These are phyloP conservation scores for Parnassius orleans DNA, from an alignment of 2,888 invertebrate genomes.

Conservation along the genomic window DNA sequence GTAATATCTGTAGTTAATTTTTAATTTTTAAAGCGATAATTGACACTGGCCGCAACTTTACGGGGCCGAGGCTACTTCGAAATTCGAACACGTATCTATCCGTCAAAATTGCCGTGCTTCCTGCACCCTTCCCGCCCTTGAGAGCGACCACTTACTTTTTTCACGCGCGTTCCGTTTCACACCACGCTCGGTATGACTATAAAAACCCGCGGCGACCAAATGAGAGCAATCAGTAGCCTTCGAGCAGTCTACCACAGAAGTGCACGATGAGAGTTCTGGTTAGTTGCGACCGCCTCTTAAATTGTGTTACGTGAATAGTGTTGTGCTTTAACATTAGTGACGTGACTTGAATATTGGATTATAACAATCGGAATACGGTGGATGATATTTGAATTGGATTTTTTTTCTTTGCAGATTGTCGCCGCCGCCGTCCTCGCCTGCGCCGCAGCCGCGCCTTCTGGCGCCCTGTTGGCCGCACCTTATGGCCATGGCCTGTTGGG, in stretches of 20 bases:
- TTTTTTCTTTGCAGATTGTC: slow-evolving; percentile 72
- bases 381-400: slow-evolving; percentile 34
- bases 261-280: slow-evolving; percentile 80
- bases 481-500: slow-evolving; percentile 45
- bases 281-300: slow-evolving; percentile 45
- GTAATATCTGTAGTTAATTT: not conserved
- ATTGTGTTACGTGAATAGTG: slow-evolving; percentile 43
- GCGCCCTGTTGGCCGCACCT: slow-evolving; percentile 60
- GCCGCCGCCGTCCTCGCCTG: slow-evolving; percentile 75
- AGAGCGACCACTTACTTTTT: slow-evolving; percentile 74
- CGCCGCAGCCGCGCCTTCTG: slow-evolving; percentile 70
- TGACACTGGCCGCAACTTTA: slow-evolving; percentile 25
- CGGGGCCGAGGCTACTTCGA: slow-evolving; percentile 38
- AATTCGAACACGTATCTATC: slow-evolving; percentile 49
- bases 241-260: slow-evolving; percentile 79
- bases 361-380: slow-evolving; percentile 17
- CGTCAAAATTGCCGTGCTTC: slow-evolving; percentile 66
- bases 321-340: slow-evolving; percentile 35
- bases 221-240: slow-evolving; percentile 77
- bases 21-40: slow-evolving; percentile 19
- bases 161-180: slow-evolving; percentile 64
- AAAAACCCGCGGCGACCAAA: slow-evolving; percentile 65
- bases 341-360: slow-evolving; percentile 32
- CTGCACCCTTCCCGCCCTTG: slow-evolving; percentile 78
- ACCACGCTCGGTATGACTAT: slow-evolving; percentile 59